phyloP scores from a whole-genome alignment of 2,888 invertebrate species.

The Polia nebulosa region DNA sequence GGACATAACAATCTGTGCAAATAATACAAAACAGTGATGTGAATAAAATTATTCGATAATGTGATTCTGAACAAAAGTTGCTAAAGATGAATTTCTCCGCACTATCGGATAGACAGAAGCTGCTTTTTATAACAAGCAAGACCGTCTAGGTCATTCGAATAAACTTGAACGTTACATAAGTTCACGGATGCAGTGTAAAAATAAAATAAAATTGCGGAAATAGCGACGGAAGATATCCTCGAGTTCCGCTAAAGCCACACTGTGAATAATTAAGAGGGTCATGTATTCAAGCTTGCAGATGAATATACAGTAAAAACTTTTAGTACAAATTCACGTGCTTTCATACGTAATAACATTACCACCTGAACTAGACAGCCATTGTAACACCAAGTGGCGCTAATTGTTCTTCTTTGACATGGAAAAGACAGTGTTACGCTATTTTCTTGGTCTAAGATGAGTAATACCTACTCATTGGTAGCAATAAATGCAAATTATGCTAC shows the following conservation, averaged over 20 bases:
- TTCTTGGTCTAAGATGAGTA: slow-evolving; percentile 19
- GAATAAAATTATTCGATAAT: not conserved
- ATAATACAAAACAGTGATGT: slow-evolving; percentile 61
- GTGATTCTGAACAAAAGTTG: too few relatives aligned
- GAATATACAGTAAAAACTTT: slow-evolving; percentile 5
- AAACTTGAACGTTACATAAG: slow-evolving; percentile 52
- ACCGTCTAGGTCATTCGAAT: slow-evolving; percentile 37
- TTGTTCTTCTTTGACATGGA: slow-evolving; percentile 13
- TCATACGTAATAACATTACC: not conserved
- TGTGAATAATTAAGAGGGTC: slow-evolving; percentile 47
- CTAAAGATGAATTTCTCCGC: too few relatives aligned
- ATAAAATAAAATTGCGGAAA: slow-evolving; percentile 59
- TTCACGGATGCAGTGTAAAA: slow-evolving; percentile 48
- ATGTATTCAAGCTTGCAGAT: slow-evolving; percentile 33
- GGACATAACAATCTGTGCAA: slow-evolving; percentile 66
- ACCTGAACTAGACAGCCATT: not conserved
- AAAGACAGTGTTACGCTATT: slow-evolving; percentile 17
- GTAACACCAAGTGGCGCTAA: slow-evolving; percentile 2
- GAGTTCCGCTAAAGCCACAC: slow-evolving; percentile 43
- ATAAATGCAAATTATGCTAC: slow-evolving; percentile 26
- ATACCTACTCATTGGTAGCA: slow-evolving; percentile 3
- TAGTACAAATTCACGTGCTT: slow-evolving; percentile 17
- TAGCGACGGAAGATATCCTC: slow-evolving; percentile 37
- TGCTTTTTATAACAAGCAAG: not conserved
- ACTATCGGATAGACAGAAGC: not conserved